Evolutionary conservation across 1,140 invertebrate species (phyloP).

Genomic region (Babylonia areolata): DNA sequence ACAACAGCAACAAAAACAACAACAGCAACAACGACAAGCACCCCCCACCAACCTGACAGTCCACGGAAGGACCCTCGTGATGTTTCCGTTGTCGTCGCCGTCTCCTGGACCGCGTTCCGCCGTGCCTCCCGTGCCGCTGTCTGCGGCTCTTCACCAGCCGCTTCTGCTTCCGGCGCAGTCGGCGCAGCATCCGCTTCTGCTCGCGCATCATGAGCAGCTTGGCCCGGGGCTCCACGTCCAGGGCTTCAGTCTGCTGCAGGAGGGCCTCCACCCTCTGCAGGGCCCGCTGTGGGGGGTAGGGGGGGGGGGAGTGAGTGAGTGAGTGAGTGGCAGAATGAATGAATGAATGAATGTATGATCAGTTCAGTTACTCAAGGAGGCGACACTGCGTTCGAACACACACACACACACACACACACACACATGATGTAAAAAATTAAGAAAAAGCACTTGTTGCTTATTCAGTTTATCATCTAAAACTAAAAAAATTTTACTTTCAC

Average conservation of each 20-base stretch:
- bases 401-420: too few species aligned
- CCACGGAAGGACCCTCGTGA: slow-evolving; percentile 42
- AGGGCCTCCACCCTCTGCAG: slow-evolving; percentile 52
- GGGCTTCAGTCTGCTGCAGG: slow-evolving; percentile 50
- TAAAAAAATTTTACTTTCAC: too few species aligned
- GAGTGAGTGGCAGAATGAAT: too few species aligned
- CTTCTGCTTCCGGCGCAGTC: slow-evolving; percentile 42
- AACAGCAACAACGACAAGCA: background rate
- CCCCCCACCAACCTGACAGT: slow-evolving; percentile 66
- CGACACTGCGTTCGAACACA: too few species aligned
- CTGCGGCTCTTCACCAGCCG: background rate
- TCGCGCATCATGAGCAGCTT: slow-evolving; percentile 36
- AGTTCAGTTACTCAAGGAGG: too few species aligned
- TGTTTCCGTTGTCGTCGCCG: slow-evolving; percentile 37
- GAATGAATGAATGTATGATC: too few species aligned
- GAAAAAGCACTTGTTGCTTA: too few species aligned
- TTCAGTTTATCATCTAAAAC: too few species aligned
- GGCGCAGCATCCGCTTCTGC: slow-evolving; percentile 42
- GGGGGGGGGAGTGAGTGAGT: too few species aligned
- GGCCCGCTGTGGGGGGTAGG: slow-evolving; percentile 20
- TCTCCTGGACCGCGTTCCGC: slow-evolving; percentile 34
- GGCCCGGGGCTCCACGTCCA: slow-evolving; percentile 38
- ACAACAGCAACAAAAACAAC: too few species aligned
- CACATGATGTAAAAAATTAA: too few species aligned
- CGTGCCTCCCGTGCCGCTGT: background rate